Base-by-base conservation (phyloP, 53 echinoderm and acorn worm species). In the Astropecten irregularis region DNA sequence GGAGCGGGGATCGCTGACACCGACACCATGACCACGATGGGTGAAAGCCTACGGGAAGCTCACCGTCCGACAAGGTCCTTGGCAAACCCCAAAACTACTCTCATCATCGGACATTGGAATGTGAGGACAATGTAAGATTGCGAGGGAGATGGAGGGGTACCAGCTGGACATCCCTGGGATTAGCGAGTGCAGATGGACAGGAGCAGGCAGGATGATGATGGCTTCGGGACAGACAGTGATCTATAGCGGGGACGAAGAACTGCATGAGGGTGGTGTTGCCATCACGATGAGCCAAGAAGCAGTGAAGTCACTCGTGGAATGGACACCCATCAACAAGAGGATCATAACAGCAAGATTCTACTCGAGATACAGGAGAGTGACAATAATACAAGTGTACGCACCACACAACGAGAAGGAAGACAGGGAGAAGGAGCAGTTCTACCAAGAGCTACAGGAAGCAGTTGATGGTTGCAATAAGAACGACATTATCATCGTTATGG, bases 401-500 rank as follows among this genome's bases (percentile, higher is more conserved):
- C 87, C 77, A 25, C 62, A 76, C 52, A 77, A 77, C 28, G 51
- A 77, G 22, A n/a, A 49, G 20, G 87, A 79, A 21, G 82, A 88
- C 11, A 60, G 70, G 19, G 47, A 69, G 49, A 88, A 69, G 37
- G 88, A 82, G 46, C 38, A 44, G n/a, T 82, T 82, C 51, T 82
- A 88, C 63, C 19, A 71, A 28, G 49, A 82, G 40, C 73, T 88
- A 18, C 82, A 88, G 61, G 49, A 56, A 20, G 8, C 37, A 8
- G 13, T 88, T 4, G 42, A 71, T 36, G 30, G 25, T n/a, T 54
- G 82, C 37, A 82, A 67, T 20, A n/a, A 79, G 20, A 62, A 77
- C 36, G 87, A 79, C 57, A 77, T 86, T 21, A 66, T n/a, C 32
- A 51, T 87, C 29, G 37, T 77, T 42, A 77, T 87, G 79, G 87